Conservation (phyloP, 2,797 vertebrate genomes). For the Dallia pectoralis region DNA sequence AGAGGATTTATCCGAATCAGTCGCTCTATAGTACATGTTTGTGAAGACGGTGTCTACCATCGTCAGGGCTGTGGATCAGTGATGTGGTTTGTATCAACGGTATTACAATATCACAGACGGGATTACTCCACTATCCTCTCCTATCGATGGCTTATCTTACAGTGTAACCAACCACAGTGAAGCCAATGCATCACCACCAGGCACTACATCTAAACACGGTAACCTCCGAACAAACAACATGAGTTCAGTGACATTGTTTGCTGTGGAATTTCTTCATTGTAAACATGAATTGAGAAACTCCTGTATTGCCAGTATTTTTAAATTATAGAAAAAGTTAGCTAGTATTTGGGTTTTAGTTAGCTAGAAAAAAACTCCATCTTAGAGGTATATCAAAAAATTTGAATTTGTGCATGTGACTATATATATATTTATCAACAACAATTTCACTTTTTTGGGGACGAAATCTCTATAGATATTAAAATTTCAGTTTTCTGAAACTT, state of each 20-base stretch:
- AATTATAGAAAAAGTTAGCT: no score
- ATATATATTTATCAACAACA: neutral
- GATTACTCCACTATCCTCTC: neutral
- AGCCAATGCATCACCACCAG: neutral
- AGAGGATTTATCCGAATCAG: neutral
- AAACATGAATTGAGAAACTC: neutral
- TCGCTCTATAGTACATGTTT: neutral
- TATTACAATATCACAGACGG: neutral
- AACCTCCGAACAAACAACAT: neutral
- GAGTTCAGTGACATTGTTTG: neutral
- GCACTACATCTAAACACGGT: slow-evolving; percentile 5
- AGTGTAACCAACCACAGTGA: neutral
- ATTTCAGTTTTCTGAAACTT: neutral
- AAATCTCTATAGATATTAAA: neutral
- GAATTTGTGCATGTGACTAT: neutral
- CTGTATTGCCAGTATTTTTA: neutral
- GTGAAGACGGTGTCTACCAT: neutral
- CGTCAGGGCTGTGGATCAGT: neutral
- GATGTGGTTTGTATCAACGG: neutral
- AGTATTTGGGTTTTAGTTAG: neutral
- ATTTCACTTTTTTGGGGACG: neutral
- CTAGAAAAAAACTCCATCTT: neutral
- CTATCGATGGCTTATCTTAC: slow-evolving; percentile 7
- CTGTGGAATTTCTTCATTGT: neutral
- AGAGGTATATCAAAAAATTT: no score